Evolutionary conservation across 2,888 invertebrate species (phyloP).

Genomic region (Ichneumoninae sp.): DNA sequence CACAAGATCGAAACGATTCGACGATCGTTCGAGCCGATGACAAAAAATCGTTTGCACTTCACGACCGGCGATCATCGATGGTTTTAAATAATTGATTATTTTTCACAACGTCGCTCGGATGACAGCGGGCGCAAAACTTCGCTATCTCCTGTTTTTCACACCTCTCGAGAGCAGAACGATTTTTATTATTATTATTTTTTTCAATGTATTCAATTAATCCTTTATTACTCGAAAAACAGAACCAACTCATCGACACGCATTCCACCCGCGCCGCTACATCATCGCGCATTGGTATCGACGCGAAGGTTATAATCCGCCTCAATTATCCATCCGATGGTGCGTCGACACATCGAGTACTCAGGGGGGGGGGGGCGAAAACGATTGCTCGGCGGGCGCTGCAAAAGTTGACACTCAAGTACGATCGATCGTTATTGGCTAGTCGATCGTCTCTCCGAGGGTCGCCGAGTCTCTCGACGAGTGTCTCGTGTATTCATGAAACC

Average conservation of each 20-base stretch:
- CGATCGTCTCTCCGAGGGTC: neutral
- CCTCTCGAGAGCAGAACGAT: conserved; percentile 32
- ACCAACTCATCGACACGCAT: conserved; percentile 30
- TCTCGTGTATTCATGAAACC: neutral
- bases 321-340: conserved; percentile 10
- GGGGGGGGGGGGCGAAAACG: neutral
- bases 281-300: neutral
- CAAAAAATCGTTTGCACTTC: conserved; percentile 50
- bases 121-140: conserved; percentile 26
- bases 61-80: conserved; percentile 47
- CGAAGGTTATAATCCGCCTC: neutral
- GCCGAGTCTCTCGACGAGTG: neutral
- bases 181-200: neutral
- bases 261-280: conserved; percentile 29
- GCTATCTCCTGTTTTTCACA: conserved; percentile 32
- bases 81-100: conserved; percentile 20
- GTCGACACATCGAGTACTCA: neutral
- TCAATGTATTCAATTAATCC: conserved; percentile 1
- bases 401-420: neutral
- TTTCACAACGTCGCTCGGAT: neutral
- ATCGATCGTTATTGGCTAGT: neutral
- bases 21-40: conserved; percentile 52
- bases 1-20: conserved; percentile 56
- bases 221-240: neutral
- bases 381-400: neutral